These are phyloP conservation scores for Synaphobranchus kaupii DNA, from an alignment of 2,797 vertebrate genomes.

Conservation along the genomic window DNA sequence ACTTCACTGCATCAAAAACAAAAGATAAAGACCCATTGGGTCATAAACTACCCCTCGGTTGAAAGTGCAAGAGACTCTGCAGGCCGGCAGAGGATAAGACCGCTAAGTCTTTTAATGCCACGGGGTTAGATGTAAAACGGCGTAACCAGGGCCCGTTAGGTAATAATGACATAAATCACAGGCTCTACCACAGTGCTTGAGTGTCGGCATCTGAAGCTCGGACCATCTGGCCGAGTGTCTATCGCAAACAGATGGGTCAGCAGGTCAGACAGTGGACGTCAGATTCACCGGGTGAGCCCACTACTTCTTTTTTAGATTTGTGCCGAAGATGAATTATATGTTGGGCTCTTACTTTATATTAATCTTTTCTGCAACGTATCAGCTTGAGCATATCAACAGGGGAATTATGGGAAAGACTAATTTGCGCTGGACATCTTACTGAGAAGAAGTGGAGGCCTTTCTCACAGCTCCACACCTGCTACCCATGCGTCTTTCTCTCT, in stretches of 20 bases:
- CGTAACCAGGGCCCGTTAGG: not conserved
- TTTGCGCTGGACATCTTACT: not conserved
- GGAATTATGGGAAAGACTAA: not conserved
- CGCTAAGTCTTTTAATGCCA: not conserved
- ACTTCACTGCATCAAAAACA: slow-evolving; percentile 42
- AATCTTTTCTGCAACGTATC: not conserved
- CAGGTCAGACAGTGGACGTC: not conserved
- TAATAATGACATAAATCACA: not conserved
- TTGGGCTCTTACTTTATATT: not conserved
- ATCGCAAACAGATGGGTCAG: not conserved
- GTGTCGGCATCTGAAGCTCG: not conserved
- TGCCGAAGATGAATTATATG: not conserved
- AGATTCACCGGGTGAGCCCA: not conserved
- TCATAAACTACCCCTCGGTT: not conserved
- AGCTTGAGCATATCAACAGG: not conserved
- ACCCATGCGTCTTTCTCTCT: not conserved
- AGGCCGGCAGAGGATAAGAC: not conserved
- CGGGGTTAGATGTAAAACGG: not conserved
- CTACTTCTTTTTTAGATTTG: not conserved
- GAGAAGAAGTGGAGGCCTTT: not conserved
- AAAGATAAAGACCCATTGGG: not conserved
- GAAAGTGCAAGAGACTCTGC: slow-evolving; percentile 40
- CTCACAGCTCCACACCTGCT: not conserved
- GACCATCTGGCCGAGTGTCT: not conserved
- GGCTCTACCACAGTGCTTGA: not conserved